phyloP scores from a whole-genome alignment of 2,888 invertebrate species.

The Schrankia costaestrigalis region DNA sequence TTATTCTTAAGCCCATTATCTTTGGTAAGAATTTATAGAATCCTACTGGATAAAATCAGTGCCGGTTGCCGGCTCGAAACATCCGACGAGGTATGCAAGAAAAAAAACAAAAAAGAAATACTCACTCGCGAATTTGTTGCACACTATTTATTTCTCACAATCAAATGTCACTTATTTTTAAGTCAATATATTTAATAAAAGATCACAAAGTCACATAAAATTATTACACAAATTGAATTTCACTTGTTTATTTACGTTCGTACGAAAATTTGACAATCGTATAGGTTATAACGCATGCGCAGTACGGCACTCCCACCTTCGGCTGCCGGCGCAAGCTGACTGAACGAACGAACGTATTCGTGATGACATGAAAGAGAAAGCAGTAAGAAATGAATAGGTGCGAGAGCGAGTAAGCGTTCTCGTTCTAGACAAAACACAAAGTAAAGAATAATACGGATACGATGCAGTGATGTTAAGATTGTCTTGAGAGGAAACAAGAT shows the following conservation, averaged over 20 bases:
- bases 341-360: constrained; percentile 36
- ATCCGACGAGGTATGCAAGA: too few relatives aligned
- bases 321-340: constrained; percentile 59
- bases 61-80: constrained; percentile 47
- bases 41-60: constrained; percentile 57
- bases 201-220: constrained; percentile 17
- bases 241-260: constrained; percentile 74
- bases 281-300: constrained; percentile 61
- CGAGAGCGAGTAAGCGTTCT: constrained; percentile 19
- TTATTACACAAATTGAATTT: constrained; percentile 49
- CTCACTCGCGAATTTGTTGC: constrained; percentile 68
- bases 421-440: constrained; percentile 17
- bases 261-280: constrained; percentile 62
- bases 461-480: constrained; percentile 15
- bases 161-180: constrained; percentile 29
- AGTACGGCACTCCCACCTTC: constrained; percentile 36
- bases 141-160: constrained; percentile 46
- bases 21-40: constrained; percentile 26
- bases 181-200: constrained; percentile 28
- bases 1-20: constrained; percentile 14
- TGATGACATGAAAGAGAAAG: constrained; percentile 16
- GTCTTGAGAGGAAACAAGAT: constrained; percentile 15
- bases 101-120: constrained; percentile 57
- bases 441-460: constrained; percentile 26
- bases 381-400: constrained; percentile 9